These are phyloP conservation scores for Oligia latruncula DNA, from an alignment of 2,888 invertebrate species.

Conservation along the genomic window DNA sequence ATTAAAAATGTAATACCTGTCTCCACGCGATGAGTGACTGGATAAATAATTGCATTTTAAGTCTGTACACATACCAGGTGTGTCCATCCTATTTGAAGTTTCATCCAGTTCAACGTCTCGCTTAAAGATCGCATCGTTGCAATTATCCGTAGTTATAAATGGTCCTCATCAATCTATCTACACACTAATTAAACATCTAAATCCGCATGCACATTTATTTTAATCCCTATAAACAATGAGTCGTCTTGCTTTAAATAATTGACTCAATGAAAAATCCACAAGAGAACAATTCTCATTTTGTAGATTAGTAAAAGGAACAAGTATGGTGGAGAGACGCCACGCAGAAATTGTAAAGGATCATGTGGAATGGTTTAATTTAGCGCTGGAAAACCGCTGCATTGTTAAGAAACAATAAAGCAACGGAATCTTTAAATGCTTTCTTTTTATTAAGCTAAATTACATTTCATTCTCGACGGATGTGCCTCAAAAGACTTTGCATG, in stretches of 20 bases:
- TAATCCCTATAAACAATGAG: conserved; percentile 53
- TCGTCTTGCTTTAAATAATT: conserved; percentile 63
- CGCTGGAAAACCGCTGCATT: neutral
- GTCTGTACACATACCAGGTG: conserved; percentile 38
- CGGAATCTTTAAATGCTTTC: neutral
- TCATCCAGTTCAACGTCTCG: conserved; percentile 19
- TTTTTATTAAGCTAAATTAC: neutral
- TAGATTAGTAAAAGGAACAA: conserved; percentile 83
- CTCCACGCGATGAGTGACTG: neutral
- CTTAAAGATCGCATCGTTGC: conserved; percentile 39
- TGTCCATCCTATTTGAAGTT: conserved; percentile 27
- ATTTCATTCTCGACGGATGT: neutral
- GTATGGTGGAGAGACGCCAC: conserved; percentile 69
- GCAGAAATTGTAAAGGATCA: conserved; percentile 66
- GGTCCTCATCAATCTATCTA: conserved; percentile 49
- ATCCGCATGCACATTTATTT: conserved; percentile 57
- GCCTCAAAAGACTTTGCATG: neutral
- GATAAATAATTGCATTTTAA: conserved; percentile 13
- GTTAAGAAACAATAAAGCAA: neutral
- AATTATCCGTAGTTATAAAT: conserved; percentile 56
- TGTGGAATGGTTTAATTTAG: conserved; percentile 48
- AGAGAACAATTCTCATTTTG: conserved; percentile 80
- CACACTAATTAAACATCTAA: conserved; percentile 56
- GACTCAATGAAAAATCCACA: conserved; percentile 80
- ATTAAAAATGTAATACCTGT: neutral